Evolutionary conservation across 2,888 invertebrate species (phyloP), one percentile per base, ranked within the genome.

Genomic region (Meliscaeva auricollis): DNA sequence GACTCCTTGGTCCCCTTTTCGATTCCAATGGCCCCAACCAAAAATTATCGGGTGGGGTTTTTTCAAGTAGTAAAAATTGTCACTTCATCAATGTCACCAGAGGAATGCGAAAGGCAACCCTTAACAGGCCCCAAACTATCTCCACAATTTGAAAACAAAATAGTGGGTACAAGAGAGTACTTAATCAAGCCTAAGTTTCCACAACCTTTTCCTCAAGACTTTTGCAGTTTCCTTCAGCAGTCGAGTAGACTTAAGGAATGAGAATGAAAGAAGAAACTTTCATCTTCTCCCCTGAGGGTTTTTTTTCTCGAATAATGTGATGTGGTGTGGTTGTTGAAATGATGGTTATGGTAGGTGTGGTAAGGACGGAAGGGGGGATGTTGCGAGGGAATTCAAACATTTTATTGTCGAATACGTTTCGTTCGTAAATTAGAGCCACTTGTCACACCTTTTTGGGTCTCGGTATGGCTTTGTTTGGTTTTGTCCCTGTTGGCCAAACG

Each of bases 61-160:
- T n/a, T n/a, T n/a, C n/a, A n/a, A n/a, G n/a, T n/a, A n/a, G n/a
- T 30, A 70, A 20, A 50, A 69, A 83, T 80, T 80, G 84, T 85
- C 84, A 80, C 80, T 85, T 75, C 72, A 85, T 85, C 80, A 85
- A 60, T 75, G 84, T 85, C 84, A 85, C 22, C 56, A 64, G 64
- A 50, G 62, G 66, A 79, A 69, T 78, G 62, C 62, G 32, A 38
- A 22, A 46, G 46, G 62, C 54, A 72, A 75, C 80, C 75, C 75
- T 66, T 84, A 62, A 46, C 46, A 20, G 30, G 22, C 46, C 62
- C 30, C 64, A 22, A 48, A 56, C 38, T 58, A 48, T 58, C 58
- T 13, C 66, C 48, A 32, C 66, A 66, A 66, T 66, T 66, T 50
- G 48, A 66, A 66, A 66, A 66, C 66, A 66, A 66, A 66, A 66